A percentile compares a stretch with the other conserved stretches of the same genome.
phyloP scores from a whole-genome alignment of 1,140 invertebrate species.

The Zaprionus taronus region DNA sequence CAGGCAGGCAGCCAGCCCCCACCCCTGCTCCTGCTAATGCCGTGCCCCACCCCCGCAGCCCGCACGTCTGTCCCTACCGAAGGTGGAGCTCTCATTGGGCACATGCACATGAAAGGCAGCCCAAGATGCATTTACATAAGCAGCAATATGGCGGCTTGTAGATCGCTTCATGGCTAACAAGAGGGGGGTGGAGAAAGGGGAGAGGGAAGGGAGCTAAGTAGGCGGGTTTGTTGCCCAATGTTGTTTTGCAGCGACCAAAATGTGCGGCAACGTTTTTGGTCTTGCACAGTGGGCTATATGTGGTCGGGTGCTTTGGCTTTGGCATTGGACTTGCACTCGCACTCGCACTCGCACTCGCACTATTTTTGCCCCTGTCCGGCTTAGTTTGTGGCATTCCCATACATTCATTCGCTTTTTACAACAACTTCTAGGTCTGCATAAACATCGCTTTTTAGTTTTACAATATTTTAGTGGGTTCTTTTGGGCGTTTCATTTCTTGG shows the following conservation, averaged over 20 bases:
- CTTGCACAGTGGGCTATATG: conserved; percentile 82
- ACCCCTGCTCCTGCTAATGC: not conserved
- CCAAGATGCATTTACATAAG: conserved; percentile 51
- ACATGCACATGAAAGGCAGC: conserved; percentile 19
- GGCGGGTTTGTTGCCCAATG: conserved; percentile 47
- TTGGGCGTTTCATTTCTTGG: too few relatives aligned
- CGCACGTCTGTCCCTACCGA: not conserved
- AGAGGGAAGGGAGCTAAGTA: not conserved
- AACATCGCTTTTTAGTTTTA: not conserved
- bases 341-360: not conserved
- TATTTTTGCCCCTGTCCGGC: not conserved
- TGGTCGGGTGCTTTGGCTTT: conserved; percentile 53
- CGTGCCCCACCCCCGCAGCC: not conserved
- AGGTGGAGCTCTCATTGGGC: conserved; percentile 40
- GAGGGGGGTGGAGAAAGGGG: conserved; percentile 8
- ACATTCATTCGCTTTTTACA: not conserved
- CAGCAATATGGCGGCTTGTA: conserved; percentile 57
- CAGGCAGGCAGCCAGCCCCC: not conserved
- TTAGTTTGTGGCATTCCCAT: not conserved
- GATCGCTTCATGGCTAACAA: conserved; percentile 31
- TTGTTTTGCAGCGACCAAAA: conserved; percentile 81
- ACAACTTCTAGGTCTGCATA: not conserved
- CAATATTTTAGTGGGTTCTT: not conserved
- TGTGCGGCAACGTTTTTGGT: conserved; percentile 83
- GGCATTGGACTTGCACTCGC: conserved; percentile 50